Evolutionary conservation across 2,113 vertebrate genomes (phyloP).

Genomic region (Pterocles gutturalis): DNA sequence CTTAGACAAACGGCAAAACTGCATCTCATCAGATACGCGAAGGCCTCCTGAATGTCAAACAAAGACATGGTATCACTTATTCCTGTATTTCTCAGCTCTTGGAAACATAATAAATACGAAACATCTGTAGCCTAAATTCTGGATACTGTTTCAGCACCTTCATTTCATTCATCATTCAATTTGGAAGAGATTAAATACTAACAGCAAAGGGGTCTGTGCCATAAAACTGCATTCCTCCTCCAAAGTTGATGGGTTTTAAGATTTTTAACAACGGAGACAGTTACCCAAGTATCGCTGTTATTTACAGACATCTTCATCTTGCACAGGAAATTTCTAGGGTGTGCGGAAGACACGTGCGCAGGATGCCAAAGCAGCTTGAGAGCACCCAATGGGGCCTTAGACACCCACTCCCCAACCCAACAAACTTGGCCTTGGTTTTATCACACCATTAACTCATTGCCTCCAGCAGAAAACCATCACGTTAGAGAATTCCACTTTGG

Average conservation of each 20-base stretch:
- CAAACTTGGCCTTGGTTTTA: constrained; percentile 71
- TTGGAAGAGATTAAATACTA: background rate
- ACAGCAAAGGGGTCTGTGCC: background rate
- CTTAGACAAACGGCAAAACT: constrained; percentile 47
- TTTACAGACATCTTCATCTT: constrained; percentile 54
- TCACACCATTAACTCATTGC: constrained; percentile 68
- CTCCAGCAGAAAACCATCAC: constrained; percentile 10
- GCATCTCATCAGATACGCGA: constrained; percentile 19
- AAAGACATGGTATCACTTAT: constrained; percentile 47
- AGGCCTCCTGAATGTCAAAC: constrained; percentile 53
- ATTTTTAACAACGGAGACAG: background rate
- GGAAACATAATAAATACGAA: constrained; percentile 46
- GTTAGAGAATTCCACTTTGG: constrained; percentile 48
- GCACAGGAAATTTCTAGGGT: constrained; percentile 64
- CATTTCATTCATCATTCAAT: constrained; percentile 18
- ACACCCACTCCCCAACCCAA: constrained; percentile 67
- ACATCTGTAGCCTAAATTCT: constrained; percentile 53
- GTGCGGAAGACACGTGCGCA: constrained; percentile 58
- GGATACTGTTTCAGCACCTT: constrained; percentile 3
- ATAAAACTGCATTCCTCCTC: background rate
- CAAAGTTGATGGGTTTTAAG: background rate
- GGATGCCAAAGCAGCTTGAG: constrained; percentile 73
- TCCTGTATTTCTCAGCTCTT: constrained; percentile 50
- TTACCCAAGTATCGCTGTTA: background rate
- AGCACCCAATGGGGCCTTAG: constrained; percentile 67